Conservation (phyloP, 2,888 invertebrate genomes). For the Hybos culiciformis region DNA sequence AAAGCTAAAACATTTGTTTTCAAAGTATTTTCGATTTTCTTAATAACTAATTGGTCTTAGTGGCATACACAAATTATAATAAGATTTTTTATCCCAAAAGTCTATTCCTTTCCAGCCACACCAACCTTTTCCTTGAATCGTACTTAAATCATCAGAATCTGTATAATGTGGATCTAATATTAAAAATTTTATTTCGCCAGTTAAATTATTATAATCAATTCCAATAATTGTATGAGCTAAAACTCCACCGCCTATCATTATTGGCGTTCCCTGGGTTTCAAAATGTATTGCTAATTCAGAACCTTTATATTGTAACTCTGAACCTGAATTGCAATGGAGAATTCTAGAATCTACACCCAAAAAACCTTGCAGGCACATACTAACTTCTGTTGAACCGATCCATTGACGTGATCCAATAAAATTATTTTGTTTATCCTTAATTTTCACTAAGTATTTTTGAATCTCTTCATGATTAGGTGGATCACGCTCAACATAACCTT, state of each 20-base stretch:
- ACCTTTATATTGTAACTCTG: slow-evolving; percentile 64
- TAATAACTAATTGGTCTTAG: slow-evolving; percentile 36
- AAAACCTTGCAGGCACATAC: slow-evolving; percentile 75
- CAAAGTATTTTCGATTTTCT: too few relatives aligned
- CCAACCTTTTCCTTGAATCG: slow-evolving; percentile 76
- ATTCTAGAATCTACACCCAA: slow-evolving; percentile 66
- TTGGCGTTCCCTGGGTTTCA: slow-evolving; percentile 79
- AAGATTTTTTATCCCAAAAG: slow-evolving; percentile 91
- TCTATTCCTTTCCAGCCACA: slow-evolving; percentile 91
- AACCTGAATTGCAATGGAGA: slow-evolving; percentile 70
- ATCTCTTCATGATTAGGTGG: slow-evolving; percentile 77
- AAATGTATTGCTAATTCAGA: slow-evolving; percentile 84
- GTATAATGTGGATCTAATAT: slow-evolving; percentile 98
- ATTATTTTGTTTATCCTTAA: slow-evolving; percentile 78
- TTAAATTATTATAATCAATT: slow-evolving; percentile 68
- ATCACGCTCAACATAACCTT: slow-evolving; percentile 63
- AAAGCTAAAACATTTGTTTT: too few relatives aligned
- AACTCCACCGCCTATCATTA: slow-evolving; percentile 99
- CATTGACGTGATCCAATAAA: slow-evolving; percentile 89
- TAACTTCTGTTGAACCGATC: slow-evolving; percentile 97
- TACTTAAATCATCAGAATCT: slow-evolving; percentile 66
- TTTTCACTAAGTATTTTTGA: slow-evolving; percentile 84
- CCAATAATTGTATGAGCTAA: slow-evolving; percentile 97
- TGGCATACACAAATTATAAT: slow-evolving; percentile 95
- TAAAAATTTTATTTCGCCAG: slow-evolving; percentile 76